Percentiles rank a stretch among this genome's conserved stretches.
Conservation (phyloP, 2,113 vertebrate species). For the Cyphotilapia sp. region DNA sequence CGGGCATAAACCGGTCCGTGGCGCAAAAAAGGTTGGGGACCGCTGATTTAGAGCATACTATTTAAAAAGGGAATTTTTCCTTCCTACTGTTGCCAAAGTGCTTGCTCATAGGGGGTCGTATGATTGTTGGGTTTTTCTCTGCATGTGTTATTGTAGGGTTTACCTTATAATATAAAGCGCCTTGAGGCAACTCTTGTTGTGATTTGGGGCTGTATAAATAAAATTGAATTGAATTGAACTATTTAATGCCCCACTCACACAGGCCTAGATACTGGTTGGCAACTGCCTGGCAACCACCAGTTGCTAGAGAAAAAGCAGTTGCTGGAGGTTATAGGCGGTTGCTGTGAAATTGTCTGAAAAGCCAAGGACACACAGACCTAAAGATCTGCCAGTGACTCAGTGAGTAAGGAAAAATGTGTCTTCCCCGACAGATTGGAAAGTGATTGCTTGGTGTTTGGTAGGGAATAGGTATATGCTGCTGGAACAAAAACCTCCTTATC, state of each 20-base stretch:
- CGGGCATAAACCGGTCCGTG: fast-evolving
- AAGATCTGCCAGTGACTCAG: background rate
- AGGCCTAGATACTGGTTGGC: background rate
- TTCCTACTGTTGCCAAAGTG: background rate
- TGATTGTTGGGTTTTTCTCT: background rate
- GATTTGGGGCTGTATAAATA: background rate
- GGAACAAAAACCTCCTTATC: background rate
- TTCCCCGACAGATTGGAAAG: background rate
- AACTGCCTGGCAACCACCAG: background rate
- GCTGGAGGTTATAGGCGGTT: background rate
- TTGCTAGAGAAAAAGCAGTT: background rate
- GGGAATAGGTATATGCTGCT: background rate
- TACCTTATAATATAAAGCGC: background rate
- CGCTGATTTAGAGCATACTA: background rate
- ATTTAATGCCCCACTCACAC: background rate
- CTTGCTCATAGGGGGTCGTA: background rate
- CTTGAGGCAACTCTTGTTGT: background rate
- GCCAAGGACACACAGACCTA: background rate
- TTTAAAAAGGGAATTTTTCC: background rate
- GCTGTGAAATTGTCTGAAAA: background rate
- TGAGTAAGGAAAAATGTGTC: background rate
- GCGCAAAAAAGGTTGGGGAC: fast-evolving
- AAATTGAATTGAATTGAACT: background rate
- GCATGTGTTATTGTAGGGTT: background rate
- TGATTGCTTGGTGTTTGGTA: background rate